Conservation (phyloP, 2,797 vertebrate species). For the Aeoliscus strigatus region DNA sequence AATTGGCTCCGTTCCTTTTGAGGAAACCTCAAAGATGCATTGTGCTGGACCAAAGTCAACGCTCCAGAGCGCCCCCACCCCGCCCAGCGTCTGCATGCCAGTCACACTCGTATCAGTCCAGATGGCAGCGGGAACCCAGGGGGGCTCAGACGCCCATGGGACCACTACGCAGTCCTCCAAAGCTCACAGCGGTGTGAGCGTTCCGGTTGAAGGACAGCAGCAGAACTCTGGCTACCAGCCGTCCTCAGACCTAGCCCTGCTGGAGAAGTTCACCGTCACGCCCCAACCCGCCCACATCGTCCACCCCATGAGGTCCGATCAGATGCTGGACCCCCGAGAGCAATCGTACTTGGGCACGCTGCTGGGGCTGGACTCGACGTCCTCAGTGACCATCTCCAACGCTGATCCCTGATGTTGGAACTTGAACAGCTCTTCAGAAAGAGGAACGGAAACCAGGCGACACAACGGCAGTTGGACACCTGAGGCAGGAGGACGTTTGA, state of each 20-base stretch:
- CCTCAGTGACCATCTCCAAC: constrained; percentile 78
- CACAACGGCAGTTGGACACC: no score
- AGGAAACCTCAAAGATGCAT: constrained; percentile 66
- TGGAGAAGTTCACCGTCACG: constrained; percentile 95
- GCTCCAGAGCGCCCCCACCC: constrained; percentile 65
- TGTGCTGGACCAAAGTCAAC: constrained; percentile 48
- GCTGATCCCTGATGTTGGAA: constrained; percentile 72
- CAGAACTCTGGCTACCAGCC: constrained; percentile 78
- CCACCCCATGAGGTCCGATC: constrained; percentile 88
- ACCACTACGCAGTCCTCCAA: constrained; percentile 56
- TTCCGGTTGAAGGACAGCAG: constrained; percentile 65
- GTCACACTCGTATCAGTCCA: constrained; percentile 71
- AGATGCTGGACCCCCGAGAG: constrained; percentile 90
- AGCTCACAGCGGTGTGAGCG: constrained; percentile 52
- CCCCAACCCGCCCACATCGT: constrained; percentile 90
- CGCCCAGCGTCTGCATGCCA: constrained; percentile 72
- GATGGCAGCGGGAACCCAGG: constrained; percentile 51
- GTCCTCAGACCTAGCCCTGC: constrained; percentile 84
- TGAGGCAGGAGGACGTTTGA: no score
- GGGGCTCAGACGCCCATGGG: constrained; percentile 65
- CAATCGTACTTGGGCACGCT: constrained; percentile 92
- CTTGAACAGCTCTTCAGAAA: no score
- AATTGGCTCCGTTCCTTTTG: constrained; percentile 63
- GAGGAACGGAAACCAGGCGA: no score
- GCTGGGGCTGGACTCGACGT: constrained; percentile 83